Conservation (phyloP, 2,888 invertebrate species). For the Papilio protenor region DNA sequence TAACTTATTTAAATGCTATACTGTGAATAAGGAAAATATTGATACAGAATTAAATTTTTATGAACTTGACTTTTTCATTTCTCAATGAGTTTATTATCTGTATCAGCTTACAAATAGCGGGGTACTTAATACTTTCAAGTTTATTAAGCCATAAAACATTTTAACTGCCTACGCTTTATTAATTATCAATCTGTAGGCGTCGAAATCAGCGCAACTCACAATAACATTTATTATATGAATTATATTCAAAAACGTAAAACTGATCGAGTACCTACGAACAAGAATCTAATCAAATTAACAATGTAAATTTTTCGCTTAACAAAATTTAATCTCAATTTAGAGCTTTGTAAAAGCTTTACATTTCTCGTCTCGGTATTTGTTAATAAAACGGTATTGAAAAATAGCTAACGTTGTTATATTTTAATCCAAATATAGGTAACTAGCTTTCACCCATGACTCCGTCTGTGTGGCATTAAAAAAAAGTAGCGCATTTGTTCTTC, state of each 20-base stretch:
- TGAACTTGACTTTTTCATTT: conserved; percentile 4
- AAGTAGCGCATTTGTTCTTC: no score
- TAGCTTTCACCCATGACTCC: no score
- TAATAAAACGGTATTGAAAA: neutral
- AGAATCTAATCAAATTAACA: neutral
- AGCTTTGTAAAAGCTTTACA: neutral
- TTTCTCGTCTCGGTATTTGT: neutral
- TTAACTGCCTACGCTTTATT: conserved; percentile 4
- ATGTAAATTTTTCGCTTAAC: neutral
- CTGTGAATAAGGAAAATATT: neutral
- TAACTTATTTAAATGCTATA: neutral
- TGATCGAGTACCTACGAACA: neutral
- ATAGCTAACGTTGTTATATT: neutral
- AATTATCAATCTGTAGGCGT: conserved; percentile 14
- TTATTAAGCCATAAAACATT: conserved; percentile 20
- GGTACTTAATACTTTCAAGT: neutral
- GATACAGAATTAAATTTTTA: neutral
- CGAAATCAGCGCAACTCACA: neutral
- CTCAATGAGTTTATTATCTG: neutral
- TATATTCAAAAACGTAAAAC: neutral
- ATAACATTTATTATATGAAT: neutral
- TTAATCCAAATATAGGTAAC: neutral
- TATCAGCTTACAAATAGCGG: conserved; percentile 10
- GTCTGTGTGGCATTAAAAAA: no score
- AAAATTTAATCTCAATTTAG: neutral